Evolutionary conservation across 2,113 vertebrate genomes (phyloP).

Genomic region (Ctenodactylus gundi): DNA sequence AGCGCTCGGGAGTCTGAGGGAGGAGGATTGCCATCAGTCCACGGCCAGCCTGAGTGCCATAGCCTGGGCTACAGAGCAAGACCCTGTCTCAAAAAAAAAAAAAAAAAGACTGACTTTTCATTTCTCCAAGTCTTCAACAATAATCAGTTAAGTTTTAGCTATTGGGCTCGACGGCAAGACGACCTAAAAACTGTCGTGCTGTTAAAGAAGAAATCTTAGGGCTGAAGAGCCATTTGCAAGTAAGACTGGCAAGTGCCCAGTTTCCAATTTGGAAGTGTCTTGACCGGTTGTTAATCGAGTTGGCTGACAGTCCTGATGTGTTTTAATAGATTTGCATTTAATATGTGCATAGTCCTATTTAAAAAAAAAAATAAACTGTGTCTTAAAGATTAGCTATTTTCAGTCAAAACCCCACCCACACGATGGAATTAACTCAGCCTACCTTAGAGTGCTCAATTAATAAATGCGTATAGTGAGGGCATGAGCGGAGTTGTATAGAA

Average conservation of each 20-base stretch:
- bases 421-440: neutral
- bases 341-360: neutral
- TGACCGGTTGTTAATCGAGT: neutral
- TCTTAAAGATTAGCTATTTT: neutral
- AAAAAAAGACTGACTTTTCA: too few relatives aligned
- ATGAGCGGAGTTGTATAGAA: neutral
- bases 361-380: too few relatives aligned
- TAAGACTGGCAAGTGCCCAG: neutral
- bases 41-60: too few relatives aligned
- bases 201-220: neutral
- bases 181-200: neutral
- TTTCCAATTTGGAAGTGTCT: neutral
- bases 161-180: neutral
- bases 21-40: too few relatives aligned
- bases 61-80: too few relatives aligned
- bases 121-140: neutral
- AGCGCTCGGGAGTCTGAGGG: too few relatives aligned
- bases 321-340: neutral
- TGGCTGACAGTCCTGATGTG: neutral
- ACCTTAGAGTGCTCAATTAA: neutral
- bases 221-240: neutral
- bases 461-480: neutral
- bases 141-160: neutral
- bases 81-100: too few relatives aligned
- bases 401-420: neutral